Percentiles rank a stretch among this genome's conserved stretches.
Conservation (phyloP, 2,113 vertebrate species). For the Columba janthina region DNA sequence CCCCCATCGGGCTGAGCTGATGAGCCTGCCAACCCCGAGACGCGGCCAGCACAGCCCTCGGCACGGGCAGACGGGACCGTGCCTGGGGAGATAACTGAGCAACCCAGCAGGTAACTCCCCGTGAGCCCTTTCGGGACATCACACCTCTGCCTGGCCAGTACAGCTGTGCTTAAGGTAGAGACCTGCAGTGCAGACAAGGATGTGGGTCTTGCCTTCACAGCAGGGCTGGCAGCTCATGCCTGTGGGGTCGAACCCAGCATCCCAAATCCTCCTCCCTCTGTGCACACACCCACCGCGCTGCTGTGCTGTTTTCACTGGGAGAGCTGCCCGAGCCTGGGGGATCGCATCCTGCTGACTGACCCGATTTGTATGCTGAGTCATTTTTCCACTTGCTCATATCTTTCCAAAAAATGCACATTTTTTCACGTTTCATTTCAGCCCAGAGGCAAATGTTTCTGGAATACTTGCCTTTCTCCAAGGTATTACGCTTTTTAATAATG, state of each 20-base stretch:
- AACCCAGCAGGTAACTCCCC: background rate
- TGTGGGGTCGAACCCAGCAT: background rate
- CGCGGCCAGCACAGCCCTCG: background rate
- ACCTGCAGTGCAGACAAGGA: background rate
- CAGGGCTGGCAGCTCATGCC: background rate
- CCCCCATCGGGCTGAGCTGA: background rate
- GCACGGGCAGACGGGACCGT: background rate
- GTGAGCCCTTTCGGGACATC: background rate
- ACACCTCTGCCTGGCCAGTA: rapidly evolving
- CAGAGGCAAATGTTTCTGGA: conserved; percentile 57
- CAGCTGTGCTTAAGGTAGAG: background rate
- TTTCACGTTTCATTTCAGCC: conserved; percentile 64
- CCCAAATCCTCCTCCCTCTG: rapidly evolving
- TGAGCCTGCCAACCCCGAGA: background rate
- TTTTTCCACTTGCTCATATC: conserved; percentile 23
- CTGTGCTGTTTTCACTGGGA: rapidly evolving
- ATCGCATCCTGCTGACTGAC: conserved; percentile 17
- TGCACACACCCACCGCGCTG: rapidly evolving
- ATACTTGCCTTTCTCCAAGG: conserved; percentile 59
- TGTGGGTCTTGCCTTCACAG: background rate
- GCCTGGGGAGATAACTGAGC: background rate
- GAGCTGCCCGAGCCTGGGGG: background rate
- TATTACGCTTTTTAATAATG: conserved; percentile 64
- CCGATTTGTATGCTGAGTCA: conserved; percentile 40
- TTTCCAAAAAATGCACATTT: conserved; percentile 35